Evolutionary conservation across 2,113 vertebrate species (phyloP), one percentile per base, ranked within the genome.

Genomic region (Ondatra zibethicus): DNA sequence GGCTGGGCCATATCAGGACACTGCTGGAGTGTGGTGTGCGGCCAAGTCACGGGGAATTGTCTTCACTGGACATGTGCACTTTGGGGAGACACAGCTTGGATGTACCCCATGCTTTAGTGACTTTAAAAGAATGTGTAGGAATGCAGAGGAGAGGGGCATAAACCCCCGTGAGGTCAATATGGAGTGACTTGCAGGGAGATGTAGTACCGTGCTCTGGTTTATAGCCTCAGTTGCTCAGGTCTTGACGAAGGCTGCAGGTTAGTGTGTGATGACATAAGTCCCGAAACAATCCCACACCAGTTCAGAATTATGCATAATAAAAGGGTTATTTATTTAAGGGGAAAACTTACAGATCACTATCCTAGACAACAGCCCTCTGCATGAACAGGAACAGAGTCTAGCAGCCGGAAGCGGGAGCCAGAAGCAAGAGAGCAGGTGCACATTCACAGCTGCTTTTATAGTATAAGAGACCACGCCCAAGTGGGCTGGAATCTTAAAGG

Each of bases 41-140:
- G 97, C 98, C 99, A 0, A 99, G 99, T 29, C 98, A 98, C 0
- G 99, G 99, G 0, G 99, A 99, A 66, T 99, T 99, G 99, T 99
- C 52, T 99, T 99, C 97, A 99, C 99, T 0, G 99, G 99, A 96
- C 99, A 99, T 0, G 99, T 99, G 98, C 99, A 99, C 98, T 99
- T 99, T 95, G 99, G 99, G 91, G 99, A 99, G 98, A 99, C 99
- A 85, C 99, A 99, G 98, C 97, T 99, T 82, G 99, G 99, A 97
- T 99, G 99, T 5, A 99, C 99, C 9, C 99, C 99, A 17, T 99
- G 99, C 80, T 99, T 99, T 89, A 99, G 99, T 95, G 99, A 99
- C 99, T 99, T 99, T 98, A 99, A 99, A 95, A 98, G 99, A 98
- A 97, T 99, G 97, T 99, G 99, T 98, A 98, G 95, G 92, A 99